These are phyloP conservation scores for Schizopygopsis malacanthus DNA, from an alignment of 2,797 vertebrate genomes.

Conservation along the genomic window DNA sequence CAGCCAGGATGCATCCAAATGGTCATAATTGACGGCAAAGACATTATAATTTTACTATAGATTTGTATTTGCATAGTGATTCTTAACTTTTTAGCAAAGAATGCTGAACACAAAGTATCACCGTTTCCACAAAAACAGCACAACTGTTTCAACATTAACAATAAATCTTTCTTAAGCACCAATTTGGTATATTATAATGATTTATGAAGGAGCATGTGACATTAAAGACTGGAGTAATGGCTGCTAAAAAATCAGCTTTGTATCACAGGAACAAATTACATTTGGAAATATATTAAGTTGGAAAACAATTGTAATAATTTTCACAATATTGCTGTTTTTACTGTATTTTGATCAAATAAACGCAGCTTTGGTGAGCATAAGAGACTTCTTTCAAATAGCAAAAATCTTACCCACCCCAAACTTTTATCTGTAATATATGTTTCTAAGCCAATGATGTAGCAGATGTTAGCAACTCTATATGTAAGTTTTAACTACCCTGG, in stretches of 20 bases:
- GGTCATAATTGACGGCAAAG: neutral
- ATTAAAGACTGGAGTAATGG: neutral
- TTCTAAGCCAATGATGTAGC: slow-evolving; percentile 10
- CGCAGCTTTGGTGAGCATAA: neutral
- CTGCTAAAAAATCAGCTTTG: neutral
- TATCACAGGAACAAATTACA: neutral
- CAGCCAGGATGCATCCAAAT: neutral
- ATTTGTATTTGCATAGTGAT: neutral
- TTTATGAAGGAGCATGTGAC: neutral
- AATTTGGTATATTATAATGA: neutral
- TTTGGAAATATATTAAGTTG: neutral
- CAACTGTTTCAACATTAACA: neutral
- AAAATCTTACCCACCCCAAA: neutral
- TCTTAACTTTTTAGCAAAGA: neutral
- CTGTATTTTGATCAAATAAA: neutral
- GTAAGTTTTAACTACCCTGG: slow-evolving; percentile 9
- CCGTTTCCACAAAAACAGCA: neutral
- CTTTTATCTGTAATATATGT: neutral
- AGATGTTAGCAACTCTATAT: slow-evolving; percentile 4
- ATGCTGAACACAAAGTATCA: neutral
- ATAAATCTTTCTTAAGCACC: slow-evolving; percentile 3
- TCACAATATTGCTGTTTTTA: neutral
- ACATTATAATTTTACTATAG: neutral
- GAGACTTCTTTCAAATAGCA: no score
- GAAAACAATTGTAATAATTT: neutral